A percentile compares a stretch with the other conserved stretches of the same genome.
Evolutionary conservation across 2,888 invertebrate genomes (phyloP).

Genomic region (Mongoloraphidia duomilia): DNA sequence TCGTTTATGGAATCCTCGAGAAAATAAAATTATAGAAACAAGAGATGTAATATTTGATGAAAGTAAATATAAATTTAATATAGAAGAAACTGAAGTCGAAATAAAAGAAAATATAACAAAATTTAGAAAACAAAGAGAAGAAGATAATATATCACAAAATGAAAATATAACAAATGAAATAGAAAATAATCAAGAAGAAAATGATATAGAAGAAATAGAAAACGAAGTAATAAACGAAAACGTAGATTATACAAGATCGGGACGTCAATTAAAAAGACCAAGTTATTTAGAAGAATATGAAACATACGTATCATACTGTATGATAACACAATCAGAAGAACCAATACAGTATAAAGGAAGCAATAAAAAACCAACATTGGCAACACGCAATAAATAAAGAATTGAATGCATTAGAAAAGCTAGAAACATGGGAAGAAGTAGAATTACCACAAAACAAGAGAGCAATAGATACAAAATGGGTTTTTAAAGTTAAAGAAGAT

Average conservation of each 20-base stretch:
- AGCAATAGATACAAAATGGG: conserved; percentile 14
- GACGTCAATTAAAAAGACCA: background rate
- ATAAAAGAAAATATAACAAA: too few species aligned
- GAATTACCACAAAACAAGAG: conserved; percentile 9
- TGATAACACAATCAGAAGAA: conserved; percentile 5
- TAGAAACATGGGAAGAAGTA: conserved; percentile 10
- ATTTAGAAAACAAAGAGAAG: too few species aligned
- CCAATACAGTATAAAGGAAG: conserved; percentile 1
- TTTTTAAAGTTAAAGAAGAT: conserved; percentile 12
- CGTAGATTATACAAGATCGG: background rate
- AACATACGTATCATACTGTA: conserved; percentile 10
- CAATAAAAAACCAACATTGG: conserved; percentile 7
- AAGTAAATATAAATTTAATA: too few species aligned
- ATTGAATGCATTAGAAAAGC: conserved; percentile 10
- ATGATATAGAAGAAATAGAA: background rate
- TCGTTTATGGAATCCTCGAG: too few species aligned
- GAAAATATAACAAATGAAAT: too few species aligned
- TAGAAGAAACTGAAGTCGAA: too few species aligned
- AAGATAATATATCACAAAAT: background rate
- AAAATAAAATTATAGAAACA: too few species aligned
- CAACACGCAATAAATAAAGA: conserved; percentile 15
- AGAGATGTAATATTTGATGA: too few species aligned
- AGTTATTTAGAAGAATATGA: conserved; percentile 10
- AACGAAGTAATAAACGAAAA: background rate
- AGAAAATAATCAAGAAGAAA: too few species aligned